A percentile compares a stretch with the other conserved stretches of the same genome.
Conservation (phyloP, 2,113 vertebrate species). For the Seriola quinqueradiata region DNA sequence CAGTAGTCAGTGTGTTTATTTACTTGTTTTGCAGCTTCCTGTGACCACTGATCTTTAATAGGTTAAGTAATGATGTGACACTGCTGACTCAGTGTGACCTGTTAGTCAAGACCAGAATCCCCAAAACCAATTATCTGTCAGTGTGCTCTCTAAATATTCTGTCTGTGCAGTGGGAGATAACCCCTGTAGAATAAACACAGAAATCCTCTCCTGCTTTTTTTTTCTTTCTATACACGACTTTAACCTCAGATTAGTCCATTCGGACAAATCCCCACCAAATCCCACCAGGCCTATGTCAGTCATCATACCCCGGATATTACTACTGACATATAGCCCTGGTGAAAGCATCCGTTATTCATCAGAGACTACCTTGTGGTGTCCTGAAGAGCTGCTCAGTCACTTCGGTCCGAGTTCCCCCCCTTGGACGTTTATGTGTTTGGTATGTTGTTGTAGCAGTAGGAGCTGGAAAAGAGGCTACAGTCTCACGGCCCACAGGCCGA, state of each 20-base stretch:
- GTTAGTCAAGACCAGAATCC: background rate
- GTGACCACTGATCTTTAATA: background rate
- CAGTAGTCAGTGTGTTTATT: background rate
- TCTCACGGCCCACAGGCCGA: slow-evolving; percentile 46
- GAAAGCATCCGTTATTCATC: slow-evolving; percentile 27
- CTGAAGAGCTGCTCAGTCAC: slow-evolving; percentile 14
- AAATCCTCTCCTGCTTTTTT: background rate
- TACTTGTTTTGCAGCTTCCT: too few relatives aligned
- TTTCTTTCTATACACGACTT: background rate
- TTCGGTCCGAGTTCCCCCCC: slow-evolving; percentile 2
- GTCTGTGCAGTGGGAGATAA: background rate
- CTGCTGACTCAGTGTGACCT: background rate
- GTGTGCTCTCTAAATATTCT: background rate
- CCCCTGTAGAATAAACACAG: background rate
- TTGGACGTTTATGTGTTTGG: slow-evolving; percentile 11
- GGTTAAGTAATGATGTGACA: background rate
- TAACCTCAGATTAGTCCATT: slow-evolving; percentile 7
- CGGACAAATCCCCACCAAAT: background rate
- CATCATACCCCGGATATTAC: slow-evolving; percentile 6
- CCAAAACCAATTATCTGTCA: background rate
- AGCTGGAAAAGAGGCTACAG: slow-evolving; percentile 33
- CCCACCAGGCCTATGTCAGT: slow-evolving; percentile 9
- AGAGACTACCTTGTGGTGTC: slow-evolving; percentile 17
- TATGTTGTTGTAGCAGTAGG: slow-evolving; percentile 49
- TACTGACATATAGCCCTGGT: slow-evolving; percentile 23